Base-by-base conservation (phyloP, 1,140 invertebrate genomes). In the Ceratosolen solmsi region DNA sequence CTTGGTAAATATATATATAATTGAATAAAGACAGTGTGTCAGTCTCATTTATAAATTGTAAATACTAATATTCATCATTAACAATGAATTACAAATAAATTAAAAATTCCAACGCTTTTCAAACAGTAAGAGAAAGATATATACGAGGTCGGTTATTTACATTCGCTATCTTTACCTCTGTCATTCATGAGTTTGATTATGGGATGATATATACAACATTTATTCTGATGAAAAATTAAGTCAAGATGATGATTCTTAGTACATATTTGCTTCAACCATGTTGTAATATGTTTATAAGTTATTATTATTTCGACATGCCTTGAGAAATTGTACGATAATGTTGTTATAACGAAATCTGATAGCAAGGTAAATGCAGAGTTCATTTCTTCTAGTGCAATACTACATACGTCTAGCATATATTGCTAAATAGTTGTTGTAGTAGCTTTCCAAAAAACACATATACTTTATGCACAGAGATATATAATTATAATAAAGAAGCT, bases 101-200 rank as follows among this genome's bases (percentile, higher is more conserved):
- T 38, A 68, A 68, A 68, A 68, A 38, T 33, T 68, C 63, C 38
- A 68, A 68, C 36, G 63, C 38, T 68, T 33, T 68, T 68, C 22
- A n/a, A 20, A 68, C 33, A 68, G 17, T 3, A 38, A 15, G 20
- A 38, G 5, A 2, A 7, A 8, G 33, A 33, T 11, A 38, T 68
- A 38, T 68, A 68, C 38, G 27, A 11, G 30, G 4, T 22, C 36
- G 22, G 22, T 68, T 68, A 68, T 68, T 68, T 68, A 68, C 33
- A 38, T 33, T n/a, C 63, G 22, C 13, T 68, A 68, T 68, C 33
- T 68, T 68, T 38, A 68, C 33, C 30, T 33, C 4, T 27, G 22
- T 38, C 33, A 68, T 68, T 22, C 17, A 11, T 38, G 33, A n/a
- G 63, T 68, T 38, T 65, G 60, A 65, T 25, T 30, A 63, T 17